Percentiles rank a stretch among this genome's conserved stretches.
Conservation (phyloP, 2,888 invertebrate genomes). For the Theretra japonica region DNA sequence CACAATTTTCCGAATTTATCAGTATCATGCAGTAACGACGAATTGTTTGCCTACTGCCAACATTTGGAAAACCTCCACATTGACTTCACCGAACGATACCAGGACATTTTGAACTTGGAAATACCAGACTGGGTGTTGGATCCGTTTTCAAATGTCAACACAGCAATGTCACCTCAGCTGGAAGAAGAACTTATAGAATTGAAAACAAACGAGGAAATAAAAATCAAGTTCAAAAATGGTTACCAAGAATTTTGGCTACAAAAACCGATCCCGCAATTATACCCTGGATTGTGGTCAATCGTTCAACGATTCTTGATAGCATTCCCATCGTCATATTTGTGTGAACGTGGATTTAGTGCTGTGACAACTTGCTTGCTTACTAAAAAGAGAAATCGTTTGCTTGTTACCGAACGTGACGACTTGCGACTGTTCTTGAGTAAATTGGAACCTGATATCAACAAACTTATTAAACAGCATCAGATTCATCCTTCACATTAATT, state of each 20-base stretch:
- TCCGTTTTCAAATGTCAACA: conserved; percentile 46
- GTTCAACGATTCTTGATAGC: conserved; percentile 29
- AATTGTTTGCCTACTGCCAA: conserved; percentile 33
- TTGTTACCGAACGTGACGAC: conserved; percentile 41
- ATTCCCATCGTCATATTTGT: conserved; percentile 37
- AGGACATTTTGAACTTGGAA: conserved; percentile 41
- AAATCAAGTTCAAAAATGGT: conserved; percentile 32
- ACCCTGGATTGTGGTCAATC: no score
- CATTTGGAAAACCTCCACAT: conserved; percentile 28
- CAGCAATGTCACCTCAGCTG: conserved; percentile 41
- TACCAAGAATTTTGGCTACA: conserved; percentile 30
- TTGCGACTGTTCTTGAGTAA: conserved; percentile 42
- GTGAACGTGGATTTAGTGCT: conserved; percentile 31
- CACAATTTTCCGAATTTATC: conserved; percentile 39
- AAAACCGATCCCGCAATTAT: no score
- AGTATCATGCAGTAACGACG: conserved; percentile 40
- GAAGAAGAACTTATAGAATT: conserved; percentile 44
- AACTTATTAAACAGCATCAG: conserved; percentile 34
- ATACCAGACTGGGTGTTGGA: conserved; percentile 45
- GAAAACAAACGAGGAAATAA: conserved; percentile 43
- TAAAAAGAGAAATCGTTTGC: conserved; percentile 37
- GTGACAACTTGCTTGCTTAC: conserved; percentile 33
- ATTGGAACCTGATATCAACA: conserved; percentile 33
- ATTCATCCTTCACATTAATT: conserved; percentile 18
- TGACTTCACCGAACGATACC: conserved; percentile 39